Conservation (phyloP, 2,888 invertebrate species). For the Ophonus ardosiacus region DNA sequence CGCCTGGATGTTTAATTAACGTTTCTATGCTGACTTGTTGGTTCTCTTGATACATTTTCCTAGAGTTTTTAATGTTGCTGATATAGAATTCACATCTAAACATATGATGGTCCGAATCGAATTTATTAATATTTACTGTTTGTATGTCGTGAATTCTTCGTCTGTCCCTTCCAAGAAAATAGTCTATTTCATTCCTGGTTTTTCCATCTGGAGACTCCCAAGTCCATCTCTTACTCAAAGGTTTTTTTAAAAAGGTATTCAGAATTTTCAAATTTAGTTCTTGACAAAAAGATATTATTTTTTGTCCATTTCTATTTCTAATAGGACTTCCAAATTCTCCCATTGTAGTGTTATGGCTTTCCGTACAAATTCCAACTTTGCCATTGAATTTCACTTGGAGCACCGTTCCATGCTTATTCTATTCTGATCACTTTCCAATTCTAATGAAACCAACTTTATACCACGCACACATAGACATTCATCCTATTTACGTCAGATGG, state of each 20-base stretch:
- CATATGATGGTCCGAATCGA: neutral
- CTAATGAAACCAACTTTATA: too few relatives aligned
- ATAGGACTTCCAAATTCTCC: neutral
- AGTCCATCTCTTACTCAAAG: neutral
- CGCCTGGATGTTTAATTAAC: too few relatives aligned
- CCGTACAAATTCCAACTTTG: neutral
- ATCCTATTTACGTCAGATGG: too few relatives aligned
- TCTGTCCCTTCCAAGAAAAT: neutral
- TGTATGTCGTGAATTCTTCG: neutral
- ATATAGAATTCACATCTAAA: neutral
- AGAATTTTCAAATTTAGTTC: neutral
- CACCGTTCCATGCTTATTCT: too few relatives aligned
- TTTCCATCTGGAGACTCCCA: neutral
- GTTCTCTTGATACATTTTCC: too few relatives aligned
- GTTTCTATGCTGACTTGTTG: too few relatives aligned
- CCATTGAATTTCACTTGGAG: too few relatives aligned
- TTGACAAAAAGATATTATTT: neutral
- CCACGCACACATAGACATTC: too few relatives aligned
- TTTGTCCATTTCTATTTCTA: neutral
- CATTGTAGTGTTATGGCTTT: neutral
- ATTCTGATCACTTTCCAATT: too few relatives aligned
- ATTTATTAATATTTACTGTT: neutral
- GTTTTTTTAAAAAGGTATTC: neutral
- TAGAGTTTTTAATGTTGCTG: neutral
- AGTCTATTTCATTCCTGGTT: slow-evolving; percentile 17